Percentiles rank a stretch among this genome's conserved stretches.
Conservation (phyloP, 2,797 vertebrate species). For the Enteromius viviparus region DNA sequence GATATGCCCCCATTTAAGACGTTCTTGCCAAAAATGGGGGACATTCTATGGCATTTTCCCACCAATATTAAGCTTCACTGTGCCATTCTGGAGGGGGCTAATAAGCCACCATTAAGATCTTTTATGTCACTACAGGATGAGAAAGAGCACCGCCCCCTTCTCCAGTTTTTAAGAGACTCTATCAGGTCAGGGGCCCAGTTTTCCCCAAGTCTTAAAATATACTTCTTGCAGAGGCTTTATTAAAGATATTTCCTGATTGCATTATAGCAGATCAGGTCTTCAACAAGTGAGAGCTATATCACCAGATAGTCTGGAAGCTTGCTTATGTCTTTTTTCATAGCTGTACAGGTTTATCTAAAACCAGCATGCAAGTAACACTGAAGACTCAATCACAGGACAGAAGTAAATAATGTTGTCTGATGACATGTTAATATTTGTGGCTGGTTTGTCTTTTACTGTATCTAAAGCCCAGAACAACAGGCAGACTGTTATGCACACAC, state of each 20-base stretch:
- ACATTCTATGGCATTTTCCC: constrained; percentile 49
- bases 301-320: neutral
- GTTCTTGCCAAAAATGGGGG: constrained; percentile 40
- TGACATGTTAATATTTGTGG: constrained; percentile 51
- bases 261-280: constrained; percentile 58
- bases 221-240: constrained; percentile 63
- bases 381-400: constrained; percentile 44
- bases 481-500: neutral
- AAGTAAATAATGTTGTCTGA: constrained; percentile 54
- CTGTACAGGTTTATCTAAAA: constrained; percentile 4
- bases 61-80: constrained; percentile 57
- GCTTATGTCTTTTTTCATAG: neutral
- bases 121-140: constrained; percentile 13
- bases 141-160: constrained; percentile 29
- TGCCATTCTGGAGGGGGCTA: constrained; percentile 43
- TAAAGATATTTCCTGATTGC: constrained; percentile 65
- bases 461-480: neutral
- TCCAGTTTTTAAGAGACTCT: constrained; percentile 62
- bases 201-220: constrained; percentile 68
- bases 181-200: constrained; percentile 56
- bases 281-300: neutral
- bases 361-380: neutral
- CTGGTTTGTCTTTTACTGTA: constrained; percentile 15
- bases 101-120: constrained; percentile 39
- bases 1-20: constrained; percentile 26